Conservation (phyloP, 2,113 vertebrate genomes). For the Argyrosomus japonicus region DNA sequence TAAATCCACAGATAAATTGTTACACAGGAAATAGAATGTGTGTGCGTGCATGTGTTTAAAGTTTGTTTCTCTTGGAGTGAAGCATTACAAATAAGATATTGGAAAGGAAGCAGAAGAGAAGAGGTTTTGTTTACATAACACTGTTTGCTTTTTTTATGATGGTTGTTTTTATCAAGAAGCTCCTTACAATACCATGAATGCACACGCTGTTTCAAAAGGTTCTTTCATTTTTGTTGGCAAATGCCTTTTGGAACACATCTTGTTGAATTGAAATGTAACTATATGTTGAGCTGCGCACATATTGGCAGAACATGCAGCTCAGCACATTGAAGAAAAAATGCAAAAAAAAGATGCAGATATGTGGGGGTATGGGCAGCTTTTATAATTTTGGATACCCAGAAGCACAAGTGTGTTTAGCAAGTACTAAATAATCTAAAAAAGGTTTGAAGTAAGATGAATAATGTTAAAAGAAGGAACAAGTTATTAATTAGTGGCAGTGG, state of each 20-base stretch:
- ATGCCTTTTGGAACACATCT: background rate
- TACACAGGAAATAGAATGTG: constrained; percentile 15
- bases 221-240: background rate
- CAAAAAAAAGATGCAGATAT: background rate
- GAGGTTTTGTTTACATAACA: constrained; percentile 32
- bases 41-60: constrained; percentile 4
- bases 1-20: constrained; percentile 38
- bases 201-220: background rate
- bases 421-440: background rate
- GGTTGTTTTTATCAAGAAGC: constrained; percentile 7
- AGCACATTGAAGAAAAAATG: background rate
- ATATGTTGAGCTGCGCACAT: background rate
- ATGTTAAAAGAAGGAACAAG: background rate
- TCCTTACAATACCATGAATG: background rate
- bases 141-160: constrained; percentile 15
- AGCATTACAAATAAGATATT: constrained; percentile 37
- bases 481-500: background rate
- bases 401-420: background rate
- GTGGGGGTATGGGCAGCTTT: background rate
- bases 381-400: background rate
- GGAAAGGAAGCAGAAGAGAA: constrained; percentile 1
- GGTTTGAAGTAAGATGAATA: background rate
- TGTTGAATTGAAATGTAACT: constrained; percentile 6
- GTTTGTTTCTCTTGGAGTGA: constrained; percentile 31
- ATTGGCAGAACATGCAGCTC: background rate